phyloP scores from a whole-genome alignment of 2,888 invertebrate species.

The Lepidocyrtoides sp. region DNA sequence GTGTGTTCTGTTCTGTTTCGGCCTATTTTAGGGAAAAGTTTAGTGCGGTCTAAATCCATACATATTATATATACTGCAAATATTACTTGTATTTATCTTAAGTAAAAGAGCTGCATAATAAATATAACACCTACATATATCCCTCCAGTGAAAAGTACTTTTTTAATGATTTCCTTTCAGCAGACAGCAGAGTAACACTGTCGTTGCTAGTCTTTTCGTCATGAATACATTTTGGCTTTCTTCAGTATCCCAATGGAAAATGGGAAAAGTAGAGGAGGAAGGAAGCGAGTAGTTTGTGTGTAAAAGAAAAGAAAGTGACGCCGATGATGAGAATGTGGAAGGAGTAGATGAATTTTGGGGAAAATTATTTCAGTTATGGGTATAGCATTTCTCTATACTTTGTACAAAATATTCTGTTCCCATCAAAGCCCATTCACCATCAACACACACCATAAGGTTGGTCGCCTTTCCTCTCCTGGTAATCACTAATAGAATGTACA shows the following conservation, averaged over 20 bases:
- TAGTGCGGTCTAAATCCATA: neutral
- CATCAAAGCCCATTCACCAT: neutral
- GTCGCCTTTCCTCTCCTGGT: neutral
- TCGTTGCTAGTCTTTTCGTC: slow-evolving; percentile 3
- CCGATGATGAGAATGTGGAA: neutral
- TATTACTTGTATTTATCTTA: slow-evolving; percentile 25
- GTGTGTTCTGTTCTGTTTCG: neutral
- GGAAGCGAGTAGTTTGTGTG: neutral
- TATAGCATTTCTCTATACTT: neutral
- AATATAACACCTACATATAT: neutral
- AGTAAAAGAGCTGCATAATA: neutral
- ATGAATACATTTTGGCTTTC: slow-evolving; percentile 58
- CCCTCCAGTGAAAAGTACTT: slow-evolving; percentile 6
- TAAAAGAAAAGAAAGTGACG: neutral
- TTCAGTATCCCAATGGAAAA: neutral
- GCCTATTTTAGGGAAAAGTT: neutral
- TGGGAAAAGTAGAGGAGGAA: slow-evolving; percentile 1
- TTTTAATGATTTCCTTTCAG: slow-evolving; percentile 64
- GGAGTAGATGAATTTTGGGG: slow-evolving; percentile 31
- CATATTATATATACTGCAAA: slow-evolving; percentile 54
- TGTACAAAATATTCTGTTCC: neutral
- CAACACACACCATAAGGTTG: neutral
- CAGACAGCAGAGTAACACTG: neutral
- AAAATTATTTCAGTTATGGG: slow-evolving; percentile 32
- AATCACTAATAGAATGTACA: slow-evolving; percentile 47